A percentile compares a stretch with the other conserved stretches of the same genome.
These are phyloP conservation scores for Petrophora chlorosata DNA, from an alignment of 2,888 invertebrate genomes.

Conservation along the genomic window DNA sequence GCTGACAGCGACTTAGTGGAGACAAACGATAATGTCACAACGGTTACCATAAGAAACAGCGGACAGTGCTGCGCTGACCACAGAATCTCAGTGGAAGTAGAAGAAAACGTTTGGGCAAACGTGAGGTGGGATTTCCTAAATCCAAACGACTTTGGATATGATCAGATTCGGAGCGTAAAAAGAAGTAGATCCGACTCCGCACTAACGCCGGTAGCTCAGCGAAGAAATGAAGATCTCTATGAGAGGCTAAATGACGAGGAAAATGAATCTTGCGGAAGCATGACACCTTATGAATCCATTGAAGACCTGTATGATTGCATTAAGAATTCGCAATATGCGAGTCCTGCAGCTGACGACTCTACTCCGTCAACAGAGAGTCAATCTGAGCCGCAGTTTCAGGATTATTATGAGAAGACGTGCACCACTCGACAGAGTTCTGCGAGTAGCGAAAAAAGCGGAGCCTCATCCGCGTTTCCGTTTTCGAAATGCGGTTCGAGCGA, in stretches of 20 bases:
- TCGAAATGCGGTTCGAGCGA: slow-evolving; percentile 80
- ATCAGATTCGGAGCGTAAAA: slow-evolving; percentile 72
- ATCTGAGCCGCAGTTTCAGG: slow-evolving; percentile 73
- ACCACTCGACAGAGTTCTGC: slow-evolving; percentile 74
- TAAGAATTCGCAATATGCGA: slow-evolving; percentile 73
- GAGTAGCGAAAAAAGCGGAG: slow-evolving; percentile 76
- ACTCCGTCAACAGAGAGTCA: slow-evolving; percentile 74
- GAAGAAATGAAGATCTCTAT: slow-evolving; percentile 74
- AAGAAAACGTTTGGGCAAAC: slow-evolving; percentile 78
- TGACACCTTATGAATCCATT: slow-evolving; percentile 79
- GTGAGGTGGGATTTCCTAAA: slow-evolving; percentile 78
- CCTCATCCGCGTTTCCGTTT: slow-evolving; percentile 78
- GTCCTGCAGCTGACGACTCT: slow-evolving; percentile 67
- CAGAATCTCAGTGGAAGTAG: slow-evolving; percentile 74
- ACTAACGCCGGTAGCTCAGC: slow-evolving; percentile 64
- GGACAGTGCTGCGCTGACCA: slow-evolving; percentile 77
- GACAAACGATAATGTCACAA: slow-evolving; percentile 68
- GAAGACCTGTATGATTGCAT: slow-evolving; percentile 80
- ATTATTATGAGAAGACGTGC: slow-evolving; percentile 71
- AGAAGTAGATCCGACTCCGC: slow-evolving; percentile 78
- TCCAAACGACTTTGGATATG: slow-evolving; percentile 75
- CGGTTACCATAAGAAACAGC: slow-evolving; percentile 67
- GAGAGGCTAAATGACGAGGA: slow-evolving; percentile 68
- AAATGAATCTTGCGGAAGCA: slow-evolving; percentile 73
- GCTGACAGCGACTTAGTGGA: slow-evolving; percentile 66